These are phyloP conservation scores for Pomatostomus ruficeps DNA, from an alignment of 2,113 vertebrate genomes.

Conservation along the genomic window DNA sequence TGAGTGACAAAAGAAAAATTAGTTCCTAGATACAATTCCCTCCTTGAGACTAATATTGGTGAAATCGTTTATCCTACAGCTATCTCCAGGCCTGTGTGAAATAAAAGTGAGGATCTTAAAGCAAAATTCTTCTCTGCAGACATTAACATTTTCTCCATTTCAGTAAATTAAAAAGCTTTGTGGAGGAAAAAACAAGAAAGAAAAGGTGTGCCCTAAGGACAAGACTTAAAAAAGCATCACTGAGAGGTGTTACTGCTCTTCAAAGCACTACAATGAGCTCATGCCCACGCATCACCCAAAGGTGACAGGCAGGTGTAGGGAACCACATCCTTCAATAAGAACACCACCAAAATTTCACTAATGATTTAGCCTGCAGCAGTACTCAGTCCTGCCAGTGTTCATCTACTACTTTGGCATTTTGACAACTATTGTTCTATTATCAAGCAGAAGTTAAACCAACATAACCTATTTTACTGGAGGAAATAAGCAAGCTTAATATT, in stretches of 20 bases:
- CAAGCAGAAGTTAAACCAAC: neutral
- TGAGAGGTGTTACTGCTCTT: neutral
- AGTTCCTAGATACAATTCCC: neutral
- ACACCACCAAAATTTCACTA: neutral
- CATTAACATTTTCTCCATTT: neutral
- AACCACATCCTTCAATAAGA: neutral
- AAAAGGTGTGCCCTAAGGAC: neutral
- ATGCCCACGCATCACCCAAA: neutral
- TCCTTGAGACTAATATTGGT: neutral
- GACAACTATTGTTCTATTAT: neutral
- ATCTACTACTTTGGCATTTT: neutral
- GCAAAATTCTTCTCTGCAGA: neutral
- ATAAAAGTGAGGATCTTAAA: neutral
- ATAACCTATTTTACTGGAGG: neutral
- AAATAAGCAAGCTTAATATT: neutral
- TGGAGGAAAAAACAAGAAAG: neutral
- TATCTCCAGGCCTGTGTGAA: neutral
- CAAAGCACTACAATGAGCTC: neutral
- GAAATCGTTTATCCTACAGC: neutral
- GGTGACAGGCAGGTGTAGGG: neutral
- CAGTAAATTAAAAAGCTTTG: neutral
- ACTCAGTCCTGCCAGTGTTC: neutral
- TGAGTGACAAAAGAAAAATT: neutral
- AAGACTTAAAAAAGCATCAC: neutral
- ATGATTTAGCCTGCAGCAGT: neutral